Evolutionary conservation across 2,888 invertebrate genomes (phyloP).

Genomic region (Gerosis bhagava): DNA sequence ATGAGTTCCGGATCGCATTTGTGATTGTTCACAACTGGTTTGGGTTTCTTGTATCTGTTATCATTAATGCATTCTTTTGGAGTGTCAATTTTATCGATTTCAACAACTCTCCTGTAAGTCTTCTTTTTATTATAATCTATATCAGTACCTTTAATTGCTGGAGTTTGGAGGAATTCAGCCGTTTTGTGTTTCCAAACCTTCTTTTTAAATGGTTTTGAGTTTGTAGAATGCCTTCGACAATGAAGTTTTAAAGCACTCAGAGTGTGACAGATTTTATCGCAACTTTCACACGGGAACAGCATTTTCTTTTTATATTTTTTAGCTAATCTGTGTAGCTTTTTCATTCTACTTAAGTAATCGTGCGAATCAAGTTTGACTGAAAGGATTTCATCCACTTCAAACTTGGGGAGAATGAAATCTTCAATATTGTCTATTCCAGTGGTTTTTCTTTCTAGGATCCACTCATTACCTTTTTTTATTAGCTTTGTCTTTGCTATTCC

Average conservation of each 20-base stretch:
- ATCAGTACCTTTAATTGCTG: conserved; percentile 8
- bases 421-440: conserved; percentile 29
- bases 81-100: not conserved
- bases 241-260: conserved; percentile 59
- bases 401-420: conserved; percentile 44
- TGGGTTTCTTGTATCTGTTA: conserved; percentile 49
- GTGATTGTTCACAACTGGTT: conserved; percentile 58
- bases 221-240: conserved; percentile 50
- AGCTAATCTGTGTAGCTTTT: conserved; percentile 45
- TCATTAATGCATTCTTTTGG: not conserved
- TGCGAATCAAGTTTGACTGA: conserved; percentile 35
- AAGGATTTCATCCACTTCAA: conserved; percentile 38
- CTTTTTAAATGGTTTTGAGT: conserved; percentile 55
- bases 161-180: conserved; percentile 14
- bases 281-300: conserved; percentile 58
- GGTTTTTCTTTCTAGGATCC: conserved; percentile 55
- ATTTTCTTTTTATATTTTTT: conserved; percentile 52
- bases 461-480: conserved; percentile 54
- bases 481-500: conserved; percentile 51
- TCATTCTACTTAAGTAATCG: conserved; percentile 50
- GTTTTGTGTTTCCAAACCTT: conserved; percentile 56
- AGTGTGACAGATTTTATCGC: conserved; percentile 60
- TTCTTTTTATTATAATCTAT: conserved; percentile 5
- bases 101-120: not conserved
- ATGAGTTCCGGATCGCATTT: conserved; percentile 59